These are phyloP conservation scores for Smittia aterrima DNA, from an alignment of 2,888 invertebrate genomes.

Conservation along the genomic window DNA sequence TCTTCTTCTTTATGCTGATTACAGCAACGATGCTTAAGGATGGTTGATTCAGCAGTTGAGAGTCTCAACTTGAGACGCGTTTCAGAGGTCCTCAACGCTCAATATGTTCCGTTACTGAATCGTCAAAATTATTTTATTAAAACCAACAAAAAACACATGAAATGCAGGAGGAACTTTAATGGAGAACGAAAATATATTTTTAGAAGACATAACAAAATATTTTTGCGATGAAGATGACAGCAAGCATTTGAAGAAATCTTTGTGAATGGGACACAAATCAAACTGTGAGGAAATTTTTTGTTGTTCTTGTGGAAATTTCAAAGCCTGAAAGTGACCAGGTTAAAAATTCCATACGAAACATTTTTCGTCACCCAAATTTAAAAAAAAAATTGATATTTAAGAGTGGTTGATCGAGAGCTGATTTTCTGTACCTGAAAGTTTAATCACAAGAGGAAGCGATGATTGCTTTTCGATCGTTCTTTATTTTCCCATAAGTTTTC, in stretches of 20 bases:
- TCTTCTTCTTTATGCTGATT: not conserved
- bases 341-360: not conserved
- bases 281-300: not conserved
- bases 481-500: not conserved
- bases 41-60: too few species aligned
- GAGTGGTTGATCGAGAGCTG: not conserved
- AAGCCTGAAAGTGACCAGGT: not conserved
- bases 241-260: not conserved
- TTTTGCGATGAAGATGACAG: conserved; percentile 9
- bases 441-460: not conserved
- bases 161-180: conserved; percentile 13
- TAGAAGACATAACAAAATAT: conserved; percentile 16
- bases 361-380: not conserved
- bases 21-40: not conserved
- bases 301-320: not conserved
- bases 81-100: too few species aligned
- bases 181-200: conserved; percentile 31
- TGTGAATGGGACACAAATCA: not conserved
- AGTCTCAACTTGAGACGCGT: too few species aligned
- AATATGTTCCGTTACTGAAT: not conserved
- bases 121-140: not conserved
- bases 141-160: not conserved
- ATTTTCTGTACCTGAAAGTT: not conserved
- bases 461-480: not conserved
- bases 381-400: not conserved